Evolutionary conservation across 2,113 vertebrate species (phyloP).

Genomic region (Nycticorax nycticorax): DNA sequence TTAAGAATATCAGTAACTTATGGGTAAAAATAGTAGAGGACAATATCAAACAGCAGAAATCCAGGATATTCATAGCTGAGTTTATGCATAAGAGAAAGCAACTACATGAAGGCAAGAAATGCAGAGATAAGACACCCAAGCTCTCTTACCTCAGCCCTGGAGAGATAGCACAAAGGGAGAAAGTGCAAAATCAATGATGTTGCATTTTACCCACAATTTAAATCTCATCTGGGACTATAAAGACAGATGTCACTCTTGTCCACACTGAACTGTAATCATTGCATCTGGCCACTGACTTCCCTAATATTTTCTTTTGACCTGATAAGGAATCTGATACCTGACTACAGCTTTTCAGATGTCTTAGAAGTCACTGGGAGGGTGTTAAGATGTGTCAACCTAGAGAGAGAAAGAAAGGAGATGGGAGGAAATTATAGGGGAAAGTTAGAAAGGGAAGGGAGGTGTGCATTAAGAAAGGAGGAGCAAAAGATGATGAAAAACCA

Average conservation of each 20-base stretch:
- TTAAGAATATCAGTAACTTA: not conserved
- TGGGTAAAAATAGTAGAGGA: not conserved
- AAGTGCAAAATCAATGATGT: not conserved
- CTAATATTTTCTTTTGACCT: conserved; percentile 24
- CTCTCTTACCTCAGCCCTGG: not conserved
- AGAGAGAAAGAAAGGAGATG: not conserved
- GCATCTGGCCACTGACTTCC: not conserved
- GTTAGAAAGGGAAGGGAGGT: not conserved
- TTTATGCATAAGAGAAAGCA: not conserved
- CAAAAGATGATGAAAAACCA: accelerated
- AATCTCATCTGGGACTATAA: not conserved
- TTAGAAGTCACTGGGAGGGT: not conserved
- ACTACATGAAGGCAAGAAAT: not conserved
- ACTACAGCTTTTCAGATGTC: not conserved
- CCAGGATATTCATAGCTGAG: not conserved
- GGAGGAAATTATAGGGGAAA: not conserved
- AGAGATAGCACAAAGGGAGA: not conserved
- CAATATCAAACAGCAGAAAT: not conserved
- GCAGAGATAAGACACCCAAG: not conserved
- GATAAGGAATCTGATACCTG: not conserved
- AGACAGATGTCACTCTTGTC: not conserved
- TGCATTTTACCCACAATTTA: conserved; percentile 6
- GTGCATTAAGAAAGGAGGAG: not conserved
- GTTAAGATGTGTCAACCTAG: not conserved
- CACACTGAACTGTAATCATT: not conserved